A percentile compares a stretch with the other conserved stretches of the same genome.
These are phyloP conservation scores for Gallinago nigripennis DNA, from an alignment of 2,797 vertebrate genomes.

Conservation along the genomic window DNA sequence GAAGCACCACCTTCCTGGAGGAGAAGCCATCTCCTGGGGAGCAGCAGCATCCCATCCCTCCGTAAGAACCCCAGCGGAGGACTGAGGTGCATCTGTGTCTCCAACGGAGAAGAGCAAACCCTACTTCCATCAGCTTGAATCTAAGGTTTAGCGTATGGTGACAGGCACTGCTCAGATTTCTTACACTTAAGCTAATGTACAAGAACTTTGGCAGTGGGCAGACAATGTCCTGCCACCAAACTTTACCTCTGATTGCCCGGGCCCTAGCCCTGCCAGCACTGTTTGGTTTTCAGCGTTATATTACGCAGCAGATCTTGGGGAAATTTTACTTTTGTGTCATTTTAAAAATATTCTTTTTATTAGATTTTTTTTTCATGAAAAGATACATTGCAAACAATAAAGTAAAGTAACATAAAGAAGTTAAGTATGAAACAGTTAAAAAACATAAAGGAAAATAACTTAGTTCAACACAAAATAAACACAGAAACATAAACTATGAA, in stretches of 20 bases:
- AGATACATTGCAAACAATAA: constrained; percentile 45
- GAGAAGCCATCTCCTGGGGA: neutral
- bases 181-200: neutral
- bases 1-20: neutral
- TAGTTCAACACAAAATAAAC: constrained; percentile 47
- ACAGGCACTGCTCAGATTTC: neutral
- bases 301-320: constrained; percentile 5
- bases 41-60: neutral
- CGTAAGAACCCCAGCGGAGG: neutral
- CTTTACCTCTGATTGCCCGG: neutral
- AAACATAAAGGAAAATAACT: constrained; percentile 43
- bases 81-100: neutral
- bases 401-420: constrained; percentile 4
- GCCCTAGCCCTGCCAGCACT: neutral
- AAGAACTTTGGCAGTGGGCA: neutral
- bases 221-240: neutral
- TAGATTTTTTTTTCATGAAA: constrained; percentile 8
- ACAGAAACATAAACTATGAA: neutral
- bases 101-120: neutral
- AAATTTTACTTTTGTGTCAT: constrained; percentile 29
- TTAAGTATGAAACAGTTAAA: constrained; percentile 41
- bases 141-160: neutral
- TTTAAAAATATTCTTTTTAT: constrained; percentile 68
- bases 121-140: neutral
- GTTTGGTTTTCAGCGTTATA: neutral